Evolutionary conservation across 2,888 invertebrate species (phyloP).

Genomic region (Tribolium freemani): DNA sequence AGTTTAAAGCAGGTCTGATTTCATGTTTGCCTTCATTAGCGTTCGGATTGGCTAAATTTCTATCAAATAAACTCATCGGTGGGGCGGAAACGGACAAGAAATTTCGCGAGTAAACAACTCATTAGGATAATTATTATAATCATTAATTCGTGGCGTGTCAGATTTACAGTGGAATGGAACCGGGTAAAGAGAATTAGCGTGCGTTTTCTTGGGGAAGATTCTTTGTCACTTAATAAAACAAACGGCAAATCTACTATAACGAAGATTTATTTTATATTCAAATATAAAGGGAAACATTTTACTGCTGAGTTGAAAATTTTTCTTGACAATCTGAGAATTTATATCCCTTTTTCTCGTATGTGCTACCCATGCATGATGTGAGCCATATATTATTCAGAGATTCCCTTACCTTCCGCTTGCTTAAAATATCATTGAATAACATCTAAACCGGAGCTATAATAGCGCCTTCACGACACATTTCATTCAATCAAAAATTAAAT

Average conservation of each 20-base stretch:
- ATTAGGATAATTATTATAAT: slow-evolving; percentile 37
- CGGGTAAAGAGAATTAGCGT: slow-evolving; percentile 27
- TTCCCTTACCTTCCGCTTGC: slow-evolving; percentile 57
- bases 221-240: slow-evolving; percentile 50
- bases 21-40: slow-evolving; percentile 33
- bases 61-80: slow-evolving; percentile 28
- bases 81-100: slow-evolving; percentile 16
- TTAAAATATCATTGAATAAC: slow-evolving; percentile 56
- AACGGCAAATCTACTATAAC: slow-evolving; percentile 51
- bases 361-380: slow-evolving; percentile 60
- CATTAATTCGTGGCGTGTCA: slow-evolving; percentile 33
- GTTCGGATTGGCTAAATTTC: slow-evolving; percentile 38
- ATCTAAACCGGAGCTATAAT: slow-evolving; percentile 24
- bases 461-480: not conserved
- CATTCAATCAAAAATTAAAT: slow-evolving; percentile 21
- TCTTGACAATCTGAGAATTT: slow-evolving; percentile 64
- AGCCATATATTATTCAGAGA: slow-evolving; percentile 62
- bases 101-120: slow-evolving; percentile 33
- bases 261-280: slow-evolving; percentile 57
- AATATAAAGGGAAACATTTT: slow-evolving; percentile 59
- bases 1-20: slow-evolving; percentile 16
- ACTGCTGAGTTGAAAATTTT: slow-evolving; percentile 61
- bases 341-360: slow-evolving; percentile 59
- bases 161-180: slow-evolving; percentile 1
- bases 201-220: slow-evolving; percentile 12